Conservation (phyloP, 2,797 vertebrate genomes). For the Alcedo atthis region DNA sequence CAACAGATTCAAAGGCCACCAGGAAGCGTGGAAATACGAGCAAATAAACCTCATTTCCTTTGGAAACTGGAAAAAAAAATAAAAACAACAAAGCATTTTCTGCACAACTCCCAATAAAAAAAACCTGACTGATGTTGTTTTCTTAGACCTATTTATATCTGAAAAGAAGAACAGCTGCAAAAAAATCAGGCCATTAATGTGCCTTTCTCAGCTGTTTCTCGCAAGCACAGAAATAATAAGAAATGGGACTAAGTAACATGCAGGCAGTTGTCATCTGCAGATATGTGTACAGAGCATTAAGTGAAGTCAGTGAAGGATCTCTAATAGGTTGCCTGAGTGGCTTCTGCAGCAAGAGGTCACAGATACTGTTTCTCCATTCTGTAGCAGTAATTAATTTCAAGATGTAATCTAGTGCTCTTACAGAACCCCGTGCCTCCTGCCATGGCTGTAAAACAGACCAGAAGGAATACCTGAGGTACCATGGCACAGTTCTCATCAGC, state of each 20-base stretch:
- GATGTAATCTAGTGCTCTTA: not conserved
- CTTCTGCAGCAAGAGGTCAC: not conserved
- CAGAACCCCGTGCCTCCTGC: not conserved
- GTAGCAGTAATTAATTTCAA: not conserved
- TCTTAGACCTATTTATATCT: slow-evolving; percentile 52
- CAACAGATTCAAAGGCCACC: slow-evolving; percentile 43
- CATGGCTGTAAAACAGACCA: not conserved
- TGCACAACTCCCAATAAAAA: slow-evolving; percentile 48
- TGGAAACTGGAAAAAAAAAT: not conserved
- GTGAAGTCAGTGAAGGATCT: not conserved
- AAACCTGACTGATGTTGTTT: slow-evolving; percentile 28
- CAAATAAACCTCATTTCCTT: slow-evolving; percentile 57
- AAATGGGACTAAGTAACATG: not conserved
- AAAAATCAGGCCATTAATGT: slow-evolving; percentile 46
- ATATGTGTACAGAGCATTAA: not conserved
- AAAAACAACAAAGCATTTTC: slow-evolving; percentile 21
- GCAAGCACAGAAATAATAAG: not conserved
- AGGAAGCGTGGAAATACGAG: slow-evolving; percentile 17
- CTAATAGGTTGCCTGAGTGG: not conserved
- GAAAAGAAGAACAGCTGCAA: slow-evolving; percentile 54
- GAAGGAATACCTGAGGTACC: not conserved
- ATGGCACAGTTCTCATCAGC: not conserved
- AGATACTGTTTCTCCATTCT: not conserved
- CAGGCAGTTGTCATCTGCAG: not conserved
- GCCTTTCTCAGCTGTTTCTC: slow-evolving; percentile 13